Evolutionary conservation across 2,888 invertebrate species (phyloP).

Genomic region (Ariolimax columbianus): DNA sequence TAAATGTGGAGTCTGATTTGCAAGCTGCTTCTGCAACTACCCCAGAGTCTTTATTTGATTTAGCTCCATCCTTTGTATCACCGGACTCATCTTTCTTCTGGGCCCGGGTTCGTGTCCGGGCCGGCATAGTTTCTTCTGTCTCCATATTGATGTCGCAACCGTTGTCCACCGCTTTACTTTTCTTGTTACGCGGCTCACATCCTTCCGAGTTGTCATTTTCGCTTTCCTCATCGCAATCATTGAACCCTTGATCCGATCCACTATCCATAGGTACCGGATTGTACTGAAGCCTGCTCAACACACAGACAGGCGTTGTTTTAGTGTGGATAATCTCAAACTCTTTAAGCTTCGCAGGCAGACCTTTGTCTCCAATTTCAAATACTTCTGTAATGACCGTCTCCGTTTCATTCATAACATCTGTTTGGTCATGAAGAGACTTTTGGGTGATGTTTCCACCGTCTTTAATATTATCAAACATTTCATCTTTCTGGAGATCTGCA

Average conservation of each 20-base stretch:
- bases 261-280: not conserved
- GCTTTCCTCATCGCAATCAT: slow-evolving; percentile 20
- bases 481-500: not conserved
- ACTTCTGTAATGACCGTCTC: slow-evolving; percentile 39
- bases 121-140: not conserved
- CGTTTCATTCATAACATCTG: slow-evolving; percentile 25
- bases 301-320: slow-evolving; percentile 31
- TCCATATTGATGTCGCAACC: not conserved
- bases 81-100: not conserved
- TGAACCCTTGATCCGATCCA: slow-evolving; percentile 24
- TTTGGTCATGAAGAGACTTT: not conserved
- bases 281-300: not conserved
- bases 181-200: not conserved
- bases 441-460: not conserved
- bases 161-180: not conserved
- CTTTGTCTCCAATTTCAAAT: slow-evolving; percentile 18
- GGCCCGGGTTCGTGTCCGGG: slow-evolving; percentile 20
- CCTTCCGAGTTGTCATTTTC: not conserved
- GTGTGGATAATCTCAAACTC: slow-evolving; percentile 39
- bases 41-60: slow-evolving; percentile 25
- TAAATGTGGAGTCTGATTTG: slow-evolving; percentile 22
- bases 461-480: not conserved
- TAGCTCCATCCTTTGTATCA: not conserved
- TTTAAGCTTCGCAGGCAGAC: slow-evolving; percentile 8
- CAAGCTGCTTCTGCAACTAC: not conserved